Evolutionary conservation across 2,113 vertebrate species (phyloP), one percentile per base, ranked within the genome.

Genomic region (Alligator mississippiensis): DNA sequence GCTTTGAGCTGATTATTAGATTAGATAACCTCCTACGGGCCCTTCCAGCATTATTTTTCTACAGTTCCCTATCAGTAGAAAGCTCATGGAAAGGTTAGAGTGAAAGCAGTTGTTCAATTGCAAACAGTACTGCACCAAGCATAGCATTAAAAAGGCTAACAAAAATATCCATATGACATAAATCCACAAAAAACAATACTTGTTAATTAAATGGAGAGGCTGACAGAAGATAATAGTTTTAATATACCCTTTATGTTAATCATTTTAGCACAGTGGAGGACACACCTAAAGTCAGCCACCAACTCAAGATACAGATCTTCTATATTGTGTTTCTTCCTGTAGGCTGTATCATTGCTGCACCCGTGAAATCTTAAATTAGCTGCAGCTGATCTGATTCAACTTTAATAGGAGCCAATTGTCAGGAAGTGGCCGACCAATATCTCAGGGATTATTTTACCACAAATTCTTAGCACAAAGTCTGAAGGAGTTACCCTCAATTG

Each of bases 321-420:
- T 61, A 10, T 11, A 24, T n/a, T 30, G 18, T 38, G 13, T 25
- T 11, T 3, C 9, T 24, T 77, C 72, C 55, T 62, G 11, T 70
- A 74, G 84, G 27, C 63, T 34, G 12, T 28, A 30, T 18, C 2
- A 0, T 28, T 14, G 5, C 61, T 47, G 47, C 76, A 84, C 30
- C 62, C 82, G 77, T 10, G 55, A 70, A 64, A 14, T 12, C 47
- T 70, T 62, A 90, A 34, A 61, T 4, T 81, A 76, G 3, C 22
- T 60, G 21, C 1, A 1, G 2, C 18, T 62, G 78, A 16, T 19
- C 24, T 61, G 38, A n/a, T 59, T 0, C 1, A 87, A 25, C 28
- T n/a, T 38, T 90, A 11, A 10, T 4, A 58, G 22, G 54, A 77
- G 88, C 21, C 64, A 30, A 25, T 57, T 55, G 58, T 28, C 70